Evolutionary conservation across 1,140 invertebrate species (phyloP), one percentile per base, ranked within the genome.

Genomic region (Hycleus cichorii): DNA sequence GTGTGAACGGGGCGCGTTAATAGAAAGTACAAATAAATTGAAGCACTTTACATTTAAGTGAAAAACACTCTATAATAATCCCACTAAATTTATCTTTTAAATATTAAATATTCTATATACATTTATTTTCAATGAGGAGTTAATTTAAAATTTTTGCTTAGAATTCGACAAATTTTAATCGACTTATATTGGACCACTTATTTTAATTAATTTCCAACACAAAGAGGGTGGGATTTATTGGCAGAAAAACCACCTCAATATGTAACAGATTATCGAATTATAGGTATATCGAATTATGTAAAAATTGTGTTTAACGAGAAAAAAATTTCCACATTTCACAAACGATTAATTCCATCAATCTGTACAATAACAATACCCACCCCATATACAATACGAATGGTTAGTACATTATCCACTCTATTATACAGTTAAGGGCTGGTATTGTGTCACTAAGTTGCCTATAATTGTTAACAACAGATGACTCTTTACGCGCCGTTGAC

Each of bases 401-500:
- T 51, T 32, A 69, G 66, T 68, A 62, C 66, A 71, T 68, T 71
- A 69, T 68, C 57, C 61, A 66, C 59, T 67, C 66, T 69, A 69
- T 67, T 66, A 64, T 65, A 63, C 57, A 58, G 63, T 59, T 32
- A 64, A 61, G 67, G 65, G 66, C 62, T 66, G 32, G 64, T 50
- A 71, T 71, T 71, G 69, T 71, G 68, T 66, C 63, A 61, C 69
- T 71, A 71, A 70, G 69, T 71, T 71, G 69, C 62, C 69, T 71
- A 68, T 71, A 71, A 71, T 71, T 71, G 69, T 71, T 71, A 69
- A 71, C 69, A 71, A 69, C 69, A 68, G 66, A 66, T 66, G 67
- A 70, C 69, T 69, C 64, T 67, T 65, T 58, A 67, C 52, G 67
- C 51, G 60, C 57, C 58, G 65, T 50, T 64, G 65, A 49, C 56